These are phyloP conservation scores for Pimpla rufipes DNA, from an alignment of 2,888 invertebrate species.

Conservation along the genomic window DNA sequence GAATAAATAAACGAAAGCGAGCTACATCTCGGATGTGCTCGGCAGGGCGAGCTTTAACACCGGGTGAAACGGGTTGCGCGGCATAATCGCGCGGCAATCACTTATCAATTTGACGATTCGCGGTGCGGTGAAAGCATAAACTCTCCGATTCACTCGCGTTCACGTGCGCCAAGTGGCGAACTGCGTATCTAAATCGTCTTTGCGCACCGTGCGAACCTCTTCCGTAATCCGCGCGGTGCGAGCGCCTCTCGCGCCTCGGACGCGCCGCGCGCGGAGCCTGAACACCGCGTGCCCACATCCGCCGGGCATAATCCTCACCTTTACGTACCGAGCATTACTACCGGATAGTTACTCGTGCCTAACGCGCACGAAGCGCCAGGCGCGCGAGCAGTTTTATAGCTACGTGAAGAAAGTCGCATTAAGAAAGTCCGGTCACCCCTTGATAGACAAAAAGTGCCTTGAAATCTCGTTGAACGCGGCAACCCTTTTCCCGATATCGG, in stretches of 20 bases:
- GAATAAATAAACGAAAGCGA: slow-evolving; percentile 32
- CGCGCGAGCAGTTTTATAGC: neutral
- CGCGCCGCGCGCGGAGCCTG: slow-evolving; percentile 40
- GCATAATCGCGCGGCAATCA: slow-evolving; percentile 75
- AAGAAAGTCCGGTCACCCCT: neutral
- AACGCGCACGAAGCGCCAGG: neutral
- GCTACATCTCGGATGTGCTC: slow-evolving; percentile 11
- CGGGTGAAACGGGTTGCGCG: slow-evolving; percentile 52
- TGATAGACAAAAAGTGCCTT: neutral
- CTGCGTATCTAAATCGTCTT: slow-evolving; percentile 22
- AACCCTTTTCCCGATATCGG: too few relatives aligned
- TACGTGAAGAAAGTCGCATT: slow-evolving; percentile 25
- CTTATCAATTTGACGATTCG: slow-evolving; percentile 78
- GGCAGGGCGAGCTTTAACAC: slow-evolving; percentile 39
- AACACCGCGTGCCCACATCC: slow-evolving; percentile 52
- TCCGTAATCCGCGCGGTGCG: slow-evolving; percentile 60
- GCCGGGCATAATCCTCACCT: slow-evolving; percentile 64
- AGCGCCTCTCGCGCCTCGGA: slow-evolving; percentile 47
- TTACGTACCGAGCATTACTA: slow-evolving; percentile 69
- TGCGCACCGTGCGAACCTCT: slow-evolving; percentile 70
- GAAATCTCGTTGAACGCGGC: too few relatives aligned
- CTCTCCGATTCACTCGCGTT: slow-evolving; percentile 69
- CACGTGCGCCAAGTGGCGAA: slow-evolving; percentile 48
- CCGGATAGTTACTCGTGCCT: slow-evolving; percentile 57
- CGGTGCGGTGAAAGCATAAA: slow-evolving; percentile 75